Percentiles rank a stretch among this genome's conserved stretches.
These are phyloP conservation scores for Lampropteryx suffumata DNA, from an alignment of 2,888 invertebrate species.

Conservation along the genomic window DNA sequence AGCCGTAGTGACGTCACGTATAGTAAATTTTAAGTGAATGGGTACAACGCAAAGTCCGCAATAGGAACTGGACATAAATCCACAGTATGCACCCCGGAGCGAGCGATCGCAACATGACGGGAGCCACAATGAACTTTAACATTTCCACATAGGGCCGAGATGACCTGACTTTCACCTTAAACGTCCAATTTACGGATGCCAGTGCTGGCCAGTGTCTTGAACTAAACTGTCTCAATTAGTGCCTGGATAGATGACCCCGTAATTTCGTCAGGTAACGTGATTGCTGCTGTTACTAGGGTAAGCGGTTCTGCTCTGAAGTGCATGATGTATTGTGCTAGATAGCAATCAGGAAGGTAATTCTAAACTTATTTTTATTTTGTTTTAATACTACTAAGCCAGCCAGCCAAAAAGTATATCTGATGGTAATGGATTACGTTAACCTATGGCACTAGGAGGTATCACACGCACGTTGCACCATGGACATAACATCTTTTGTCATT, in stretches of 20 bases:
- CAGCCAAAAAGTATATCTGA: too few relatives aligned
- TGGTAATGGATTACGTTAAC: too few relatives aligned
- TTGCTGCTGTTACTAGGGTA: conserved; percentile 68
- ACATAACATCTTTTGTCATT: too few relatives aligned
- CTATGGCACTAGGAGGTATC: too few relatives aligned
- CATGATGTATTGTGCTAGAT: conserved; percentile 9
- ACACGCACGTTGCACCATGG: too few relatives aligned
- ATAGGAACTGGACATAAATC: conserved; percentile 43
- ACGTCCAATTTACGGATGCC: conserved; percentile 76
- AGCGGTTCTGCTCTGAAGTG: conserved; percentile 43
- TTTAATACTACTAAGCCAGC: too few relatives aligned
- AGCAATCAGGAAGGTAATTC: not conserved
- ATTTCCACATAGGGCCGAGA: conserved; percentile 72
- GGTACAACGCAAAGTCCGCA: conserved; percentile 38
- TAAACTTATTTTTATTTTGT: too few relatives aligned
- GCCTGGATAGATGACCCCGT: conserved; percentile 75
- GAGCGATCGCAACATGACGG: conserved; percentile 66
- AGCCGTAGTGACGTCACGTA: too few relatives aligned
- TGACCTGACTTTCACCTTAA: conserved; percentile 77
- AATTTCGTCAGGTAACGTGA: conserved; percentile 71
- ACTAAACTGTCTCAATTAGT: conserved; percentile 81
- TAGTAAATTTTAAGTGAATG: not conserved
- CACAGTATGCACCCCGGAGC: conserved; percentile 62
- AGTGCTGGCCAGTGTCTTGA: conserved; percentile 72
- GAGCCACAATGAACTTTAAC: conserved; percentile 75